Base-by-base conservation (phyloP, 2,888 invertebrate species). In the Polydesmus complanatus region DNA sequence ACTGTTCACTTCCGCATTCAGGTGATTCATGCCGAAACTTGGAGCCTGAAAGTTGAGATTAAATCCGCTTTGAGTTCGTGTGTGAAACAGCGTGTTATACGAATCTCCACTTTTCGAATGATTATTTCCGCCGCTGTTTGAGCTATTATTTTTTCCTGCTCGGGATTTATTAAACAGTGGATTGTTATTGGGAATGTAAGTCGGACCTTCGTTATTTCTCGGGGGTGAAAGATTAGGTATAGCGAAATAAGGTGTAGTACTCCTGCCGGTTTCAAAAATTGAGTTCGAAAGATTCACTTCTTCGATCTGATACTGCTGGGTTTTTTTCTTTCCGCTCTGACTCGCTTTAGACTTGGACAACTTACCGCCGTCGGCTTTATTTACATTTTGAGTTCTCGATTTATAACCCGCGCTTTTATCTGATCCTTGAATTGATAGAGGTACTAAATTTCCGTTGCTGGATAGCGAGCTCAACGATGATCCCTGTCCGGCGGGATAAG, bases 161-260 rank as follows among this genome's bases (percentile, higher is more conserved):
- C 37, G 37, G 5, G 37, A 8, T 37, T 37, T 37, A 14, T 69
- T 66, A 61, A 72, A 70, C 53, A 72, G 23, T 61, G 70, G 71
- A 11, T 69, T 68, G n/a, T 62, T 19, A 37, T 62, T 62, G 14
- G 70, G 67, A 11, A 71, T 61, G 61, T 72, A 72, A 8, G 71
- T 69, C 1, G 71, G 68, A 1, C 68, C 70, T 49, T 72, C 72
- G 37, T 8, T 37, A 52, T 67, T 67, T 58, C 69, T 69, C 0
- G 72, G 71, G 5, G 71, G 70, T 2, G 68, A 67, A 52, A 71
- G 66, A 55, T 67, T 69, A 50, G 69, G 68, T 52, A 71, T 66
- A 18, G 69, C 67, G 62, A 72, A 71, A 61, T 70, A 71, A 3
- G 72, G 69, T 19, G 71, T 69, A 65, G 71, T 67, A 54, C 70